Evolutionary conservation across 2,797 vertebrate genomes (phyloP).

Genomic region (Phoxinus dragarum): DNA sequence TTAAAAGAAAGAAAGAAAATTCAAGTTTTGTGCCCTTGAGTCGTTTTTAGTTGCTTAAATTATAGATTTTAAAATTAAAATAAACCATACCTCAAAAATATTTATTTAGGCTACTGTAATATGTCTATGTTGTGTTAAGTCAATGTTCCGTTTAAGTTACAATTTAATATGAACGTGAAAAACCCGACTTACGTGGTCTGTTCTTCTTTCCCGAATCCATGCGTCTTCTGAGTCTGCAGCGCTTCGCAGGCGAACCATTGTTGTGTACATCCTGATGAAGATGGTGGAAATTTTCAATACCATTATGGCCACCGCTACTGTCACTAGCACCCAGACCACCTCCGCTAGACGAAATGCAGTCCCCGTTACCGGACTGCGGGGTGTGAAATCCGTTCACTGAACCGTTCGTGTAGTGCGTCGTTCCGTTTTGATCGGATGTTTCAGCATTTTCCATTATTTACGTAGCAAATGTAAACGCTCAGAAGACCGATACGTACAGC

Average conservation of each 20-base stretch:
- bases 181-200: conserved; percentile 83
- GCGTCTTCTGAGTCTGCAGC: conserved; percentile 81
- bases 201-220: conserved; percentile 84
- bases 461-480: conserved; percentile 23
- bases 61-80: not conserved
- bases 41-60: not conserved
- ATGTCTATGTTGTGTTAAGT: not conserved
- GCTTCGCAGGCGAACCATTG: conserved; percentile 83
- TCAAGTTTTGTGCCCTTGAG: not conserved
- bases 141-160: not conserved
- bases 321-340: conserved; percentile 36
- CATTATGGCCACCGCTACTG: conserved; percentile 65
- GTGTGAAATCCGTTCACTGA: conserved; percentile 80
- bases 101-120: not conserved
- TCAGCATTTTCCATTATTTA: conserved; percentile 64
- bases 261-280: conserved; percentile 72
- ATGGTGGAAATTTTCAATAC: conserved; percentile 72
- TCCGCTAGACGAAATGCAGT: conserved; percentile 51
- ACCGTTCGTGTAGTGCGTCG: conserved; percentile 59
- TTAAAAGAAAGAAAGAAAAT: not conserved
- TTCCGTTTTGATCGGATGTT: conserved; percentile 62
- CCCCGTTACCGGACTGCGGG: conserved; percentile 54
- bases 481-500: conserved; percentile 13
- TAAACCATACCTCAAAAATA: not conserved
- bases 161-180: not conserved